Evolutionary conservation across 1,140 invertebrate genomes (phyloP).

Genomic region (Sitodiplosis mosellana): DNA sequence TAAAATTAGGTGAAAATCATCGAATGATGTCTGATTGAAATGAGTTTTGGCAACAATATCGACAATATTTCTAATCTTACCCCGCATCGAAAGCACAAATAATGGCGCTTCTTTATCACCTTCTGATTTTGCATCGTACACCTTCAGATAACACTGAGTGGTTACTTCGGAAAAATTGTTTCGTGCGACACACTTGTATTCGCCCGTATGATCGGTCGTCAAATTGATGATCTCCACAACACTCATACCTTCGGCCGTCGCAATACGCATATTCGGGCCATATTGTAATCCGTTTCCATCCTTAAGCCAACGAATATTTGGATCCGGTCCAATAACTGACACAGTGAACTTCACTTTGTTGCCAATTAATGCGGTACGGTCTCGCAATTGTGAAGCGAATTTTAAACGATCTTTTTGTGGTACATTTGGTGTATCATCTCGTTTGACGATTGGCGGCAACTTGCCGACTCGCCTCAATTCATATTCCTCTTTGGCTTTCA

Average conservation of each 20-base stretch:
- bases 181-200: constrained; percentile 22
- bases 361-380: constrained; percentile 53
- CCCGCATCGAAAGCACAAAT: constrained; percentile 22
- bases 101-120: constrained; percentile 23
- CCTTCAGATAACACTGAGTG: constrained; percentile 24
- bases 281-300: constrained; percentile 35
- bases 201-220: constrained; percentile 15
- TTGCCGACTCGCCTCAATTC: constrained; percentile 7
- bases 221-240: constrained; percentile 16
- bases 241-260: constrained; percentile 20
- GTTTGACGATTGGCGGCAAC: not conserved
- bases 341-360: constrained; percentile 67
- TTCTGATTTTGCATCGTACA: constrained; percentile 20
- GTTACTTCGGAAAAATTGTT: constrained; percentile 23
- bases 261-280: constrained; percentile 16
- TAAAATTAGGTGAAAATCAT: not conserved
- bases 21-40: constrained; percentile 4
- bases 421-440: constrained; percentile 12
- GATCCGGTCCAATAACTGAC: constrained; percentile 62
- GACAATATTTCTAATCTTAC: constrained; percentile 10
- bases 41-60: no score
- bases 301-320: constrained; percentile 67
- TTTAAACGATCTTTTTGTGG: constrained; percentile 19
- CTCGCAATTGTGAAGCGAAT: constrained; percentile 64
- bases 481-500: constrained; percentile 18